Evolutionary conservation across 2,888 invertebrate species (phyloP).

Genomic region (Eurytoma californica): DNA sequence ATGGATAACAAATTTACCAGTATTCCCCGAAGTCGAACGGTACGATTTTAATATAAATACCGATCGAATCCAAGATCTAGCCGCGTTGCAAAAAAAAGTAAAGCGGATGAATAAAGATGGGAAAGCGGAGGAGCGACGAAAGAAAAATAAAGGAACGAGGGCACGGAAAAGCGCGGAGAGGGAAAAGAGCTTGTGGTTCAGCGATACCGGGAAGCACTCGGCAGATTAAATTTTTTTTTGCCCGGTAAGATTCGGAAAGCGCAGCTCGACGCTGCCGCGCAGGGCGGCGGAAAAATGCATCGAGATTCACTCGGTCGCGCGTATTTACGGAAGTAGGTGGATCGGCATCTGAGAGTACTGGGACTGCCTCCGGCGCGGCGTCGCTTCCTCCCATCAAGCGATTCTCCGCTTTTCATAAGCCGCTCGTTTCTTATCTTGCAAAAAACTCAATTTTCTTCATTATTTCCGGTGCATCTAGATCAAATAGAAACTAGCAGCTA

Average conservation of each 20-base stretch:
- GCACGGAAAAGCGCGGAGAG: not conserved
- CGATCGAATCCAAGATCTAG: not conserved
- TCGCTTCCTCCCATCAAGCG: conserved; percentile 32
- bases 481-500: too few relatives aligned
- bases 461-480: too few relatives aligned
- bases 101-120: conserved; percentile 18
- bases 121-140: conserved; percentile 1
- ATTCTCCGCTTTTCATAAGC: conserved; percentile 25
- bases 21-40: too few relatives aligned
- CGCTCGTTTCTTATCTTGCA: too few relatives aligned
- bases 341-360: not conserved
- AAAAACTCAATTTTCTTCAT: too few relatives aligned
- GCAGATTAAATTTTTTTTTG: conserved; percentile 56
- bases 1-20: too few relatives aligned
- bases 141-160: not conserved
- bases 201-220: conserved; percentile 48
- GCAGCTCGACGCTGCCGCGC: not conserved
- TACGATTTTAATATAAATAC: conserved; percentile 5
- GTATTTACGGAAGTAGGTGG: not conserved
- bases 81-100: not conserved
- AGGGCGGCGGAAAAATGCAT: not conserved
- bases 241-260: conserved; percentile 26
- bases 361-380: conserved; percentile 13
- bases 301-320: not conserved
- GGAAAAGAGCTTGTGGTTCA: conserved; percentile 49